These are phyloP conservation scores for Apis mellifera DNA, from an alignment of 1,140 invertebrate genomes.

Conservation along the genomic window Amel_HAv3.1 CM009936.2:12013501-12014000, in stretches of 20 bases:
- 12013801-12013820: slow-evolving; percentile 34
- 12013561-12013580: not conserved
- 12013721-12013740: slow-evolving; percentile 60
- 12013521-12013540: too few species aligned
- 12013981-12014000: too few species aligned
- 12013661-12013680: not conserved
- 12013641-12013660: not conserved
- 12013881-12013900: too few species aligned
- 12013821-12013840: slow-evolving; percentile 18
- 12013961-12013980: too few species aligned
- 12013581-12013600: not conserved
- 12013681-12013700: slow-evolving; percentile 20
- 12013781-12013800: slow-evolving; percentile 40
- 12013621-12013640: not conserved
- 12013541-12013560: too few species aligned
- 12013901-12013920: too few species aligned
- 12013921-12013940: too few species aligned
- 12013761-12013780: slow-evolving; percentile 49
- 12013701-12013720: slow-evolving; percentile 26
- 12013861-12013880: not conserved
- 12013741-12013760: slow-evolving; percentile 28
- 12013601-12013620: too few species aligned
- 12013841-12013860: slow-evolving; percentile 45
- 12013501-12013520: too few species aligned
- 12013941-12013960: too few species aligned